Conservation (phyloP, 2,113 vertebrate species). For the Crotalus helleri region DNA sequence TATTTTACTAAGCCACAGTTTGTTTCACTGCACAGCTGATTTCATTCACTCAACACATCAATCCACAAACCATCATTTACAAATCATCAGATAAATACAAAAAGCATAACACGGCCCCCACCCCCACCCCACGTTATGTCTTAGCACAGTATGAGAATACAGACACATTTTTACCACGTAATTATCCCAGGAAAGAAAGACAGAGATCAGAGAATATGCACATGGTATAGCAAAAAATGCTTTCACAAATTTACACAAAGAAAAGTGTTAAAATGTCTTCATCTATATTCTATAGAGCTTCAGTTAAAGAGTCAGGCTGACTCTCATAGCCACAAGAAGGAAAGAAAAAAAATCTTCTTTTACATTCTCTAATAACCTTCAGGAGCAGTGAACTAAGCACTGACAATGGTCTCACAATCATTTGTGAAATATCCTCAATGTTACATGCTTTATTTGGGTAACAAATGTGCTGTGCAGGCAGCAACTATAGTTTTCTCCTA, state of each 20-base stretch:
- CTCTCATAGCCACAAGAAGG: neutral
- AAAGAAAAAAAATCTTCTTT: neutral
- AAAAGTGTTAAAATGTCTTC: neutral
- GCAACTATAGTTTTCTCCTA: neutral
- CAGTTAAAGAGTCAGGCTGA: neutral
- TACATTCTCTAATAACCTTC: neutral
- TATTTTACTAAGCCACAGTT: neutral
- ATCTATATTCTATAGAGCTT: neutral
- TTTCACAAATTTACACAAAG: neutral
- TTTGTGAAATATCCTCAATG: neutral
- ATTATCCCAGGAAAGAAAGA: neutral
- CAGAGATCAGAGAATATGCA: neutral
- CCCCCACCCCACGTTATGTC: neutral
- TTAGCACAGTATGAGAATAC: neutral
- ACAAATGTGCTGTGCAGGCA: neutral
- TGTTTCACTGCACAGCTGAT: neutral
- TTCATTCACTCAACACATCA: neutral
- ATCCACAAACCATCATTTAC: neutral
- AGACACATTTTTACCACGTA: neutral
- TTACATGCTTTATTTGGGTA: neutral
- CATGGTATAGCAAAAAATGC: neutral
- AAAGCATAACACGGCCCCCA: neutral
- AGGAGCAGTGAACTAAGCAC: neutral
- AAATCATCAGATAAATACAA: neutral
- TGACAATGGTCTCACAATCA: neutral